Evolutionary conservation across 92 coral and sea anemone genomes (phyloP).

Genomic region (Phenganax stokvisi): DNA sequence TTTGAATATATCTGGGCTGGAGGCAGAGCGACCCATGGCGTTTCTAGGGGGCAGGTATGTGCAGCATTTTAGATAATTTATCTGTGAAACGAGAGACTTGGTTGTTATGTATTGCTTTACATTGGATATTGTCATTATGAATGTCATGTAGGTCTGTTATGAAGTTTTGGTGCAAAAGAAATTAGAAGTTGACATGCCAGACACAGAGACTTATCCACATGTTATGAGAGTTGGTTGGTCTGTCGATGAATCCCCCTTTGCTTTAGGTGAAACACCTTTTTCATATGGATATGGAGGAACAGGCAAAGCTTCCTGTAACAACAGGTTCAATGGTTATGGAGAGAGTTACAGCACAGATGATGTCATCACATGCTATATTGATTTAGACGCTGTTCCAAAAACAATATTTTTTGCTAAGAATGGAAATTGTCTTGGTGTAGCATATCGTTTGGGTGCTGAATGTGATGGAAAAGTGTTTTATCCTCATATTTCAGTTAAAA

Average conservation of each 20-base stretch:
- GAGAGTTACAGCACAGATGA: constrained; percentile 70
- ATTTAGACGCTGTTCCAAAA: constrained; percentile 68
- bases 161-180: constrained; percentile 75
- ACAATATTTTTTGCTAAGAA: constrained; percentile 75
- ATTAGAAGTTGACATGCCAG: constrained; percentile 72
- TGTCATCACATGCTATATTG: constrained; percentile 69
- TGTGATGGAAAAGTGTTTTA: constrained; percentile 61
- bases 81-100: neutral
- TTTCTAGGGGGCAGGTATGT: constrained; percentile 70
- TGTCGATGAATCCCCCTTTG: constrained; percentile 58
- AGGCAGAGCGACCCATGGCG: constrained; percentile 80
- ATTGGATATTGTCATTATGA: neutral
- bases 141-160: constrained; percentile 63
- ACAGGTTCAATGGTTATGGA: constrained; percentile 87
- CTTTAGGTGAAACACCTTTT: constrained; percentile 76
- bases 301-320: constrained; percentile 76
- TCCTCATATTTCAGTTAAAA: constrained; percentile 89
- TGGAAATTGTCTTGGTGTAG: constrained; percentile 81
- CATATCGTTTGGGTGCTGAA: constrained; percentile 73
- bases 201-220: constrained; percentile 76
- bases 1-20: constrained; percentile 99
- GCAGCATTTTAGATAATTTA: neutral
- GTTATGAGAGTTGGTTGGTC: constrained; percentile 97
- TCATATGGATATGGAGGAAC: constrained; percentile 99
- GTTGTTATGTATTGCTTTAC: neutral